These are phyloP conservation scores for Argya squamiceps DNA, from an alignment of 2,797 vertebrate species.

Conservation along the genomic window DNA sequence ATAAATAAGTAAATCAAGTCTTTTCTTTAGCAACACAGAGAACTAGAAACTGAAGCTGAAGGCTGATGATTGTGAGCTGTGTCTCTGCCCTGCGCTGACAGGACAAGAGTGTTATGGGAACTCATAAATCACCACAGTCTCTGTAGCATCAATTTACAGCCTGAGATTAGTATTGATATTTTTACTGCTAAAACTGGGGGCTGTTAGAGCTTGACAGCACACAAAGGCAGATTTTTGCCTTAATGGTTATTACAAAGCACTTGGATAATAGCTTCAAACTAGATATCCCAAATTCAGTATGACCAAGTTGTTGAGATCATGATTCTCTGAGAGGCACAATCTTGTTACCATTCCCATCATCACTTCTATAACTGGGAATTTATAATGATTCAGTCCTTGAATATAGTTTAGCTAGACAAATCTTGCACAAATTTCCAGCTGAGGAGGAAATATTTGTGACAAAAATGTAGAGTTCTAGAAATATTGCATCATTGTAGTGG, in stretches of 20 bases:
- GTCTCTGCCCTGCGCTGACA: neutral
- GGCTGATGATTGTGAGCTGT: neutral
- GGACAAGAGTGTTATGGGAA: neutral
- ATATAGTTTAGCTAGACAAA: neutral
- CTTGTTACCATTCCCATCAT: neutral
- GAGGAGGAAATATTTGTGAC: neutral
- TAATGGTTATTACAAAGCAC: neutral
- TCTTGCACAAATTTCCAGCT: neutral
- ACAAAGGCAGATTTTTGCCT: neutral
- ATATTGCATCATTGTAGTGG: neutral
- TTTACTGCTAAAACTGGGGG: neutral
- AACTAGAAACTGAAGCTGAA: neutral
- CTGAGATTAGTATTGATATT: conserved; percentile 30
- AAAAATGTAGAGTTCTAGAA: neutral
- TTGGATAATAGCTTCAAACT: neutral
- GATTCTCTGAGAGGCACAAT: neutral
- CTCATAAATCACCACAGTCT: neutral
- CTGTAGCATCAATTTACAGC: neutral
- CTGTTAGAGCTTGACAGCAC: neutral
- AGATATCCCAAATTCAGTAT: neutral
- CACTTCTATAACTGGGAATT: neutral
- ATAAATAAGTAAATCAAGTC: neutral
- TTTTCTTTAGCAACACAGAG: neutral
- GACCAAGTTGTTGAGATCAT: neutral
- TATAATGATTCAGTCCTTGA: neutral